Conservation (phyloP, 2,797 vertebrate genomes). For the Rhodeus uyekii region DNA sequence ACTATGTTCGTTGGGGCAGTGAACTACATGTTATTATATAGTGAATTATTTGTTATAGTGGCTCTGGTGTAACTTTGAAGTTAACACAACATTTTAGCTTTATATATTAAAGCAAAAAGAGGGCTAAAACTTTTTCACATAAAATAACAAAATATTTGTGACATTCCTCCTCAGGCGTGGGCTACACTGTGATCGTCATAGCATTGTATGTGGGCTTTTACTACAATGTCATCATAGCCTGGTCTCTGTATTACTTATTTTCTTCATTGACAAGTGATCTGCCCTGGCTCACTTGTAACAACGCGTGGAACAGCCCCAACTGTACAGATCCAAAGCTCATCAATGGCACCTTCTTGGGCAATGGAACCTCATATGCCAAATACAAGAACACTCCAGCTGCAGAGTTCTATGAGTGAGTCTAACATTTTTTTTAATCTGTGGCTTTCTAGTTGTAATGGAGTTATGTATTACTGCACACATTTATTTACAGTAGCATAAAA, state of each 20-base stretch:
- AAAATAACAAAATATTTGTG: not conserved
- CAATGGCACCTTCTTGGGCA: conserved; percentile 81
- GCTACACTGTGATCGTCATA: conserved; percentile 97
- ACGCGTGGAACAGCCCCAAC: conserved; percentile 91
- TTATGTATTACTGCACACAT: not conserved
- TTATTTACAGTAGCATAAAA: not conserved
- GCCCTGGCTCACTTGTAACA: conserved; percentile 90
- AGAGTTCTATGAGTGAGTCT: conserved; percentile 90
- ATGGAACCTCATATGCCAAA: conserved; percentile 88
- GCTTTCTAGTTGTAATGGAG: not conserved
- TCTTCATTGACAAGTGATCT: conserved; percentile 90
- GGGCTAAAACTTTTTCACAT: not conserved
- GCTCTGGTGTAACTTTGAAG: conserved; percentile 1
- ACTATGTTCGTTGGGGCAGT: not conserved
- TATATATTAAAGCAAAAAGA: not conserved
- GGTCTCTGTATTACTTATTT: conserved; percentile 97
- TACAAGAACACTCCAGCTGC: conserved; percentile 94
- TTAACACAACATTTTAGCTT: not conserved
- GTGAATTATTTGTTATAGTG: too few species aligned
- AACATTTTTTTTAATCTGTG: not conserved
- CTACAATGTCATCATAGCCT: conserved; percentile 99
- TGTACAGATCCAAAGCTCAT: conserved; percentile 85
- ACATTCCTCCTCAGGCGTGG: conserved; percentile 82
- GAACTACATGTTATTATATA: too few species aligned
- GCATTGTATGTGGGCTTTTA: conserved; percentile 99